These are phyloP conservation scores for Rhea pennata DNA, from an alignment of 2,113 vertebrate species.

Conservation along the genomic window DNA sequence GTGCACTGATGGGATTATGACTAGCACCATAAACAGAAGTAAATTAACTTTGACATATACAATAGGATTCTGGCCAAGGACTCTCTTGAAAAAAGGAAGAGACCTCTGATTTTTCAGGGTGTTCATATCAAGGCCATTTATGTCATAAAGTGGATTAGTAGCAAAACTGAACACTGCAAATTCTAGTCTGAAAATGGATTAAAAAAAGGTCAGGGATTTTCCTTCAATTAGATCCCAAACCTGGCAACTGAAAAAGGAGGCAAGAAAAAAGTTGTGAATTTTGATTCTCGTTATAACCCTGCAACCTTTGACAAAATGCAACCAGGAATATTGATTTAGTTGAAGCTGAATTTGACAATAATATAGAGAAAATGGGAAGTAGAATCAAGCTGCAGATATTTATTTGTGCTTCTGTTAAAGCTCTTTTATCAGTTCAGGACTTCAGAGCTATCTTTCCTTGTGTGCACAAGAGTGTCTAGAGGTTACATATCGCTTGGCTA, in stretches of 20 bases:
- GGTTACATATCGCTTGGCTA: not conserved
- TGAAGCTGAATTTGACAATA: not conserved
- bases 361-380: not conserved
- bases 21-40: not conserved
- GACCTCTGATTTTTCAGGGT: not conserved
- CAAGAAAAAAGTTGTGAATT: not conserved
- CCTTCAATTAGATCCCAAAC: not conserved
- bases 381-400: too few relatives aligned
- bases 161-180: not conserved
- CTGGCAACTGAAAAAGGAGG: not conserved
- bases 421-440: not conserved
- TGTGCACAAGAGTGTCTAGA: not conserved
- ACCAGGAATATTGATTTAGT: not conserved
- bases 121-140: not conserved
- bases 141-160: not conserved
- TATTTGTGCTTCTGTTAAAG: not conserved
- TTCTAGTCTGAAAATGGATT: not conserved
- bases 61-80: not conserved
- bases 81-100: not conserved
- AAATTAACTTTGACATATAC: not conserved
- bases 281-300: not conserved
- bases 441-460: not conserved
- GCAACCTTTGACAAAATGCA: not conserved
- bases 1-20: not conserved
- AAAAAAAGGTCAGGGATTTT: not conserved